These are phyloP conservation scores for Microtus ochrogaster DNA, from an alignment of 2,113 vertebrate species.

Conservation along the genomic window DNA sequence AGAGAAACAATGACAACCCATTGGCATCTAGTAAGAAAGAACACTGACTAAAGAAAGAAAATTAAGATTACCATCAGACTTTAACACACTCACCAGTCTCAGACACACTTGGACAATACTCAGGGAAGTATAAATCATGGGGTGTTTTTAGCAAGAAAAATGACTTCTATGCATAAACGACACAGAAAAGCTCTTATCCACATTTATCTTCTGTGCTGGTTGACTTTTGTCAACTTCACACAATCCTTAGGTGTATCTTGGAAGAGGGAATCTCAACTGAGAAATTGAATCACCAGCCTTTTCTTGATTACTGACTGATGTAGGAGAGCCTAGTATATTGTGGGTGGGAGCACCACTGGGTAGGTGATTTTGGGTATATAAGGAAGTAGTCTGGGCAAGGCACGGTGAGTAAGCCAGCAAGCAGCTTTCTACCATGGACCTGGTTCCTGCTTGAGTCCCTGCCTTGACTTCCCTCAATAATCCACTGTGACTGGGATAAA, in stretches of 20 bases:
- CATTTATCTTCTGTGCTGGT: neutral
- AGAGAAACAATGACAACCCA: neutral
- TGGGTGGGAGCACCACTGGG: neutral
- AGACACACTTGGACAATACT: neutral
- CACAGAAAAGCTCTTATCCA: neutral
- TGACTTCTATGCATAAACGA: neutral
- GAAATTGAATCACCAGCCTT: neutral
- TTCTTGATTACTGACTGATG: neutral
- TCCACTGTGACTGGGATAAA: neutral
- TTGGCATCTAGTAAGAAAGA: neutral
- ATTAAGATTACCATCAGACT: conserved; percentile 34
- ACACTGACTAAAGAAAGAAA: conserved; percentile 11
- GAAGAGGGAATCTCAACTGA: neutral
- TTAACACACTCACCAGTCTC: neutral
- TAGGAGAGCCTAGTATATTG: neutral
- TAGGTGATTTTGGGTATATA: neutral
- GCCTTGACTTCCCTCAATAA: neutral
- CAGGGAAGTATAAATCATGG: neutral
- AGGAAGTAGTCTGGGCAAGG: neutral
- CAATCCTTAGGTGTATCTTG: neutral
- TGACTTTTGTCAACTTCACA: neutral
- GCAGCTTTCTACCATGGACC: neutral
- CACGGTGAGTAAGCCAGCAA: neutral
- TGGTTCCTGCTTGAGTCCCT: neutral
- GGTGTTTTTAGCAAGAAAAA: neutral